Conservation (phyloP, 1,140 invertebrate species). For the Drosophila serrata region DNA sequence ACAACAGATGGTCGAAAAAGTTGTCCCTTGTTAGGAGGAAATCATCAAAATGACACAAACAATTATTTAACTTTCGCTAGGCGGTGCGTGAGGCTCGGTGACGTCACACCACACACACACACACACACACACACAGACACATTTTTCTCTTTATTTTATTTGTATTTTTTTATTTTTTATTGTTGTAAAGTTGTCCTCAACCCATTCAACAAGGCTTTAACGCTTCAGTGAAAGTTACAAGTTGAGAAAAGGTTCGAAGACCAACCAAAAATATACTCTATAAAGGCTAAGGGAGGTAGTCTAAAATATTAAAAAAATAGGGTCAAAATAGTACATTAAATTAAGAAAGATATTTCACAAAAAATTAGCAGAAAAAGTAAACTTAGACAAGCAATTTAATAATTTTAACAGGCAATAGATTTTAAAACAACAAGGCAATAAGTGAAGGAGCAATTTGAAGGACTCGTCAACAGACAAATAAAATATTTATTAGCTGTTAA, state of each 20-base stretch:
- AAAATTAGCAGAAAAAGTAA: no score
- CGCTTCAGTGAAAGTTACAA: constrained; percentile 56
- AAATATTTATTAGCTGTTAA: no score
- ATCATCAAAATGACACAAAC: constrained; percentile 83
- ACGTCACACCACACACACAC: constrained; percentile 50
- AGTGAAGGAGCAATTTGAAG: no score
- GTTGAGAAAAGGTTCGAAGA: constrained; percentile 20
- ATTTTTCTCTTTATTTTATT: neutral
- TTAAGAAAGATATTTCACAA: neutral
- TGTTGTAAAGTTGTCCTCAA: neutral
- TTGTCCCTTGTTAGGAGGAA: constrained; percentile 74
- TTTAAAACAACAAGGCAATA: no score
- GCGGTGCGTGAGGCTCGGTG: constrained; percentile 66
- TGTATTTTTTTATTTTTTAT: neutral
- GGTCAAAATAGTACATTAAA: neutral
- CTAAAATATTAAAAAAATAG: neutral
- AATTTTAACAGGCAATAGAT: no score
- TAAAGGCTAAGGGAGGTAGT: neutral
- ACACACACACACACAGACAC: constrained; percentile 8
- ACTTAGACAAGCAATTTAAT: no score
- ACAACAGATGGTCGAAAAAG: constrained; percentile 77
- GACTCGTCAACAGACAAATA: no score
- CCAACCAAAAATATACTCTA: neutral
- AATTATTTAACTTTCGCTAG: constrained; percentile 82
- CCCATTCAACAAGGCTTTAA: constrained; percentile 33